Conservation (phyloP, 1,140 invertebrate genomes). For the Dreissena polymorpha region DNA sequence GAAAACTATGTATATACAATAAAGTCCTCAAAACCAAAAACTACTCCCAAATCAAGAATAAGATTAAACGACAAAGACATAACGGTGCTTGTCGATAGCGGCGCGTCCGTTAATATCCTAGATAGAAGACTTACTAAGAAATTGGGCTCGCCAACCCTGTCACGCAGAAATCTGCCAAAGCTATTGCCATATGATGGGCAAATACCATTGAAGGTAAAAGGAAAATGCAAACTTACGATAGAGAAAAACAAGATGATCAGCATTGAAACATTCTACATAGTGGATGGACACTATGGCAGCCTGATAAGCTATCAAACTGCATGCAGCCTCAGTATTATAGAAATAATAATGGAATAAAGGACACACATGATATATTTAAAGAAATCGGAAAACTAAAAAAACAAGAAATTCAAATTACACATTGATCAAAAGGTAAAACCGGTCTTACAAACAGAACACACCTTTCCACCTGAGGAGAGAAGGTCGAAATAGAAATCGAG, state of each 20-base stretch:
- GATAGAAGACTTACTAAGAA: not conserved
- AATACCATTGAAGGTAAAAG: not conserved
- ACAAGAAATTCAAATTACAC: conserved; percentile 57
- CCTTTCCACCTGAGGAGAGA: conserved; percentile 61
- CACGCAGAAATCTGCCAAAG: not conserved
- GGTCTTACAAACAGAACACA: conserved; percentile 28
- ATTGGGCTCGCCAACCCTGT: not conserved
- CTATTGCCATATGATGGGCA: conserved; percentile 41
- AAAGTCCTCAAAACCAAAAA: not conserved
- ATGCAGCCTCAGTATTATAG: not conserved
- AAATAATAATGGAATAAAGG: not conserved
- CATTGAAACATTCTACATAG: too few species aligned
- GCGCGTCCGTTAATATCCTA: conserved; percentile 9
- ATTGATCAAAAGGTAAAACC: conserved; percentile 59
- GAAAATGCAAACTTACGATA: not conserved
- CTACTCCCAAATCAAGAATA: not conserved
- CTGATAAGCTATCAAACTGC: conserved; percentile 5
- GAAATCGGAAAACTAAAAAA: conserved; percentile 60
- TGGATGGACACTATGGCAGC: too few species aligned
- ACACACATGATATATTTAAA: conserved; percentile 30
- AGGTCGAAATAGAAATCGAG: conserved; percentile 52
- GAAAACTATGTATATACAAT: too few species aligned
- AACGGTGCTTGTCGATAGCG: not conserved
- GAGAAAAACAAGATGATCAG: not conserved
- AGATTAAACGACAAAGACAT: too few species aligned